A percentile compares a stretch with the other conserved stretches of the same genome.
phyloP scores from a whole-genome alignment of 2,113 vertebrate species.

The Setophaga kirtlandii region DNA sequence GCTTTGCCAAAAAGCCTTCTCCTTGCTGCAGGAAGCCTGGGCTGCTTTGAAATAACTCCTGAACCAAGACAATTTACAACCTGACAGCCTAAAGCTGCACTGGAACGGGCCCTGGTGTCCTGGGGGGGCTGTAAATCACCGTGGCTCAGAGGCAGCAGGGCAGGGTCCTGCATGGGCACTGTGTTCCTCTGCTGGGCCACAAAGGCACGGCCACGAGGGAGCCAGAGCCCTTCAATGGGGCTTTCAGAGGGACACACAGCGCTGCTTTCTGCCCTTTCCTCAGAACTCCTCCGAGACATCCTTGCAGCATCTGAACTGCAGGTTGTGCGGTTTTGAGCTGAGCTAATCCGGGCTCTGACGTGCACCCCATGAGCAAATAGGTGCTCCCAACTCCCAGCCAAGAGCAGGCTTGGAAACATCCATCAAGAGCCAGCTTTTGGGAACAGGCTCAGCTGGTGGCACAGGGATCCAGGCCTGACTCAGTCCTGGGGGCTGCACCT shows the following conservation, averaged over 20 bases:
- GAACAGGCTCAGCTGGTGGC: neutral
- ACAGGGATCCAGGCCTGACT: neutral
- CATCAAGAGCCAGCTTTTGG: neutral
- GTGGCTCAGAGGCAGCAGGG: neutral
- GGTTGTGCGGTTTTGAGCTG: neutral
- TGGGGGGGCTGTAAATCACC: neutral
- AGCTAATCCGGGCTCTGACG: neutral
- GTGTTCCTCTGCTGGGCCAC: conserved; percentile 48
- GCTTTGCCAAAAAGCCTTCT: conserved; percentile 43
- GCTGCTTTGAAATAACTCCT: conserved; percentile 55
- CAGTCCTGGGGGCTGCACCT: neutral
- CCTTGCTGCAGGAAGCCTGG: conserved; percentile 35
- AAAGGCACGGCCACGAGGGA: neutral
- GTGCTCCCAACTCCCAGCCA: neutral
- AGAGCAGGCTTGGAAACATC: neutral
- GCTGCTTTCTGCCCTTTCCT: conserved; percentile 30
- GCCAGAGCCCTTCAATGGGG: conserved; percentile 55
- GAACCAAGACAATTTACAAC: conserved; percentile 59
- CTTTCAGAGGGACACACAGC: conserved; percentile 59
- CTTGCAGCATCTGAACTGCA: conserved; percentile 23
- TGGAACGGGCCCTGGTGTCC: neutral
- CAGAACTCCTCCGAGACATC: neutral
- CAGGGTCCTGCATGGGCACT: conserved; percentile 53
- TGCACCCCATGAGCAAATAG: neutral
- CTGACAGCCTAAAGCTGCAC: conserved; percentile 50